Percentiles rank a stretch among this genome's conserved stretches.
Conservation (phyloP, 2,797 vertebrate species). For the Cryptoblepharus egeriae region DNA sequence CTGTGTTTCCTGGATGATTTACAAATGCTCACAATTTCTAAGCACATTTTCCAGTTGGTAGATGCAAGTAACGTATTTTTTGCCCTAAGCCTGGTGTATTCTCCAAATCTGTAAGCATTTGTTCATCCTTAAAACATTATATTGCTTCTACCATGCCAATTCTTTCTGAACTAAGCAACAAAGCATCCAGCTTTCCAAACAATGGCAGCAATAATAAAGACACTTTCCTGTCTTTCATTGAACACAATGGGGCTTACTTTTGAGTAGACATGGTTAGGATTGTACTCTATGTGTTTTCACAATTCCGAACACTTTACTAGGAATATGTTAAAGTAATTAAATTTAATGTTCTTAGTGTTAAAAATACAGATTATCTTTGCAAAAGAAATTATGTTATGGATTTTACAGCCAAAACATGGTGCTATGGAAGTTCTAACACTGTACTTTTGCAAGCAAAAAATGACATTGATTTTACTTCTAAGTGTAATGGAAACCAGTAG, state of each 20-base stretch:
- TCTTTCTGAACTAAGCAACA: not conserved
- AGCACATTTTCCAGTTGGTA: not conserved
- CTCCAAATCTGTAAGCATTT: slow-evolving; percentile 3
- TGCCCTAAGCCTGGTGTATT: not conserved
- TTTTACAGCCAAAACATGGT: not conserved
- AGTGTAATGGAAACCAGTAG: no score
- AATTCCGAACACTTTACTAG: not conserved
- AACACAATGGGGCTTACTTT: no score
- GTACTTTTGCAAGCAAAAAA: no score
- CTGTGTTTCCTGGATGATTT: not conserved
- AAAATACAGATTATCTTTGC: not conserved
- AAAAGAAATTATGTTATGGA: not conserved
- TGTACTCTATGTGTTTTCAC: not conserved
- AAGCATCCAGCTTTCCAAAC: not conserved
- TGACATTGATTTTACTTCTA: no score
- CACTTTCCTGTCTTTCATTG: no score
- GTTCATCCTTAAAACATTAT: slow-evolving; percentile 36
- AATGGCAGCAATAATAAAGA: no score
- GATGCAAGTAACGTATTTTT: not conserved
- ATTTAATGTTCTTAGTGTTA: not conserved
- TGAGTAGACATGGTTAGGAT: no score
- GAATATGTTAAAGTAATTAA: slow-evolving; percentile 26
- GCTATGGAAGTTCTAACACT: not conserved
- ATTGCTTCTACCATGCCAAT: not conserved
- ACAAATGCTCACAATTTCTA: not conserved